Evolutionary conservation across 2,888 invertebrate genomes (phyloP), one percentile per base, ranked within the genome.

Genomic region (Drosophila diplacantha): DNA sequence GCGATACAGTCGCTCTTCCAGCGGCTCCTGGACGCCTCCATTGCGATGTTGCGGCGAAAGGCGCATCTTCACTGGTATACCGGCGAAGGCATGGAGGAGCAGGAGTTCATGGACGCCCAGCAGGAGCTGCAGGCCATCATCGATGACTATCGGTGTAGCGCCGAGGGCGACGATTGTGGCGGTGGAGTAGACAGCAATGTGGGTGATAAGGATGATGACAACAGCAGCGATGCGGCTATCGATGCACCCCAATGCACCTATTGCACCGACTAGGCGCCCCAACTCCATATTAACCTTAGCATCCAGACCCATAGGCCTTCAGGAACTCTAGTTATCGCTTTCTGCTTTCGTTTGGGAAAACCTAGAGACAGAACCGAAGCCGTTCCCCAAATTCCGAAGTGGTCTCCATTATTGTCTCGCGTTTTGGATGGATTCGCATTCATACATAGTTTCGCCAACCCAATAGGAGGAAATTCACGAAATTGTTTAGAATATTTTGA

Each of bases 61-160:
- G 95, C 95, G 41, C 95, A 95, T 91, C 89, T 95, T 24, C 95
- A 95, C 88, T 95, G 94, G 95, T 95, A 94, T 88, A 94, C 93
- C 0, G 94, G 94, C 12, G 95, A 95, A 87, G 95, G 95, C 24
- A 95, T 95, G 95, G 95, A 95, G 85, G 94, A 95, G 86, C 91
- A 93, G 91, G 95, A 95, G 87, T 95, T 95, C 87, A 93, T 93
- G 0, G 95, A 95, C 83, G 95, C 95, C 0, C 94, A 94, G 85
- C 92, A 93, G 77, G 95, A 94, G 89, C 92, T 95, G 91, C 93
- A 91, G 82, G 91, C 92, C 61, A 87, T 93, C 24, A 91, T 93
- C 24, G 91, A 92, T 0, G 93, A 94, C 73, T 94, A 94, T 52
- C 74, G 74, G 3, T 44, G 59, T 18, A 81, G 75, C 14, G 75